Percentiles rank a stretch among this genome's conserved stretches.
phyloP scores from a whole-genome alignment of 2,888 invertebrate genomes.

The Chaitophorus viminalis region DNA sequence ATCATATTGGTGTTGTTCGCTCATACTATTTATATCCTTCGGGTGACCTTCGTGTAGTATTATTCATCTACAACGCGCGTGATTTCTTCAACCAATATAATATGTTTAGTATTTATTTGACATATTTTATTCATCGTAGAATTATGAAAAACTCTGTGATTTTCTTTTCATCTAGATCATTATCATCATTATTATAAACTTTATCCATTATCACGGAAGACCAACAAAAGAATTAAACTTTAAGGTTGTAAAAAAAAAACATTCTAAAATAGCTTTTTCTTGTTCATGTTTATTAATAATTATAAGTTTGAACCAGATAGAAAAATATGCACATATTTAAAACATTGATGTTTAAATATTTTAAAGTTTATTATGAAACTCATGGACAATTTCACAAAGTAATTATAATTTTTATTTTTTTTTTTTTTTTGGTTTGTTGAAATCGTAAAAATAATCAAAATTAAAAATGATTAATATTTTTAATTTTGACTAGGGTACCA shows the following conservation, averaged over 20 bases:
- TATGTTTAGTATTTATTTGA: not conserved
- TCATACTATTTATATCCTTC: not conserved
- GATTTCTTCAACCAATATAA: not conserved
- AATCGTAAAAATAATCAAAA: not conserved
- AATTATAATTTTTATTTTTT: conserved; percentile 3
- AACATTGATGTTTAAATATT: conserved; percentile 25
- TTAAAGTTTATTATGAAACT: conserved; percentile 1
- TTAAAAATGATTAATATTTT: not conserved
- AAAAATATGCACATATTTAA: not conserved
- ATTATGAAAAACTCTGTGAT: not conserved
- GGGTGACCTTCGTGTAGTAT: not conserved
- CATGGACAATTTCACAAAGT: conserved; percentile 9
- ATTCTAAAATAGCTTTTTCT: conserved; percentile 3
- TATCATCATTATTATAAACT: conserved; percentile 12
- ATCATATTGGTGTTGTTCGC: not conserved
- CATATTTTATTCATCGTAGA: conserved; percentile 2
- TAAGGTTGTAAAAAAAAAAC: not conserved
- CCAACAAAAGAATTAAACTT: not conserved
- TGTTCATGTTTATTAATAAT: conserved; percentile 21
- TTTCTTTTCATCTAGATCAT: not conserved
- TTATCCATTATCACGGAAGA: conserved; percentile 3
- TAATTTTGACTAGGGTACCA: not conserved
- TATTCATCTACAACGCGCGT: not conserved
- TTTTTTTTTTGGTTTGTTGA: not conserved
- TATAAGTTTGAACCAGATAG: not conserved